Evolutionary conservation across 2,888 invertebrate species (phyloP), one percentile per base, ranked within the genome.

Genomic region (Agriopis aurantiaria): DNA sequence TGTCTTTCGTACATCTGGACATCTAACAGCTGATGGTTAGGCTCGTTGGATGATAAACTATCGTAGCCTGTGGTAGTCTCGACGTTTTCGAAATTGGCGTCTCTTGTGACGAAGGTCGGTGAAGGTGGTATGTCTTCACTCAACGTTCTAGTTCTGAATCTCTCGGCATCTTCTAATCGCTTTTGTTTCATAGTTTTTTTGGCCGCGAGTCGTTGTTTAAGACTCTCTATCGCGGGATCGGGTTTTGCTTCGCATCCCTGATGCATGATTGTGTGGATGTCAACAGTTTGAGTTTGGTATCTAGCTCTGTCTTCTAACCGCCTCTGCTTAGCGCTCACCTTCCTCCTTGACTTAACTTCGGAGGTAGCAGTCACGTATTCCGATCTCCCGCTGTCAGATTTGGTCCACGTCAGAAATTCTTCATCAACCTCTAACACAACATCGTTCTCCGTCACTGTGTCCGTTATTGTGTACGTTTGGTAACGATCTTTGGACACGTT

Each of bases 381-480:
- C 23, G 93, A 91, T 46, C 86, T 80, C 53, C 91, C 93, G 76
- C 91, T 92, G 65, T 93, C 93, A 0, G 92, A 91, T 76, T 91
- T 92, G 0, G 93, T 92, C 92, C 93, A 92, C 8, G 94, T 92
- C 43, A 92, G 71, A 70, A 90, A 92, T 62, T 91, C 91, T 11
- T 92, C 92, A 60, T 88, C 89, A 3, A 87, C 85, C 75, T 90
- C 88, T 5, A 88, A 68, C 8, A 85, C 85, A 1, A 86, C 80
- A 9, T 90, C 91, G 55, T 73, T 83, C 56, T 90, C 91, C 0
- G 88, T 79, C 1, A 85, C 86, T 4, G 85, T 86, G 66, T 96
- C 96, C 0, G 96, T 96, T 52, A 98, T 97, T 0, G 97, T 97
- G 83, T 98, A 98, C 0, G 98, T 98, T 85, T 96, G 97, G 84